Conservation (phyloP, 2,113 vertebrate species). For the Ciconia stormi region DNA sequence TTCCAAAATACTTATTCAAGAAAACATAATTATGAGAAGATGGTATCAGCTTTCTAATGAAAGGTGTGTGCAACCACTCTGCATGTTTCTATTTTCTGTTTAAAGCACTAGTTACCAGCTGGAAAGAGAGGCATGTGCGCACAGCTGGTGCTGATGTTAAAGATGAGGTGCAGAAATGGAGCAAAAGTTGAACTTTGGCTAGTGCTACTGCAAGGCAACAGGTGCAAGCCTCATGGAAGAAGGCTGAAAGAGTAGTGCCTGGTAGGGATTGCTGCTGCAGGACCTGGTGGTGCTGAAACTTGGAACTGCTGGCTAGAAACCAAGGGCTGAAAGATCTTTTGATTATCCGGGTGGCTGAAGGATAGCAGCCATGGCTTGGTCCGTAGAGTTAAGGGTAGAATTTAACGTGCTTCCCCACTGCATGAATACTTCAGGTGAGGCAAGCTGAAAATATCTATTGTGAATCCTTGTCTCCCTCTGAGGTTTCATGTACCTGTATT, state of each 20-base stretch:
- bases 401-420: background rate
- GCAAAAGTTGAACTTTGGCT: background rate
- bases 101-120: background rate
- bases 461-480: background rate
- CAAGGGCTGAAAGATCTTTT: background rate
- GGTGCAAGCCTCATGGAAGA: background rate
- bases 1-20: background rate
- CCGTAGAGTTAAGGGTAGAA: background rate
- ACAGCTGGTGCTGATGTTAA: background rate
- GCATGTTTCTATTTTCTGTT: background rate
- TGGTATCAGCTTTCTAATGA: background rate
- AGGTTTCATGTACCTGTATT: background rate
- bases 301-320: background rate
- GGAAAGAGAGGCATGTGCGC: background rate
- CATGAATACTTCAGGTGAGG: background rate
- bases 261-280: background rate
- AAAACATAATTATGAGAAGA: background rate
- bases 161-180: background rate
- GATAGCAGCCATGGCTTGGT: background rate
- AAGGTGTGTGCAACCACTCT: background rate
- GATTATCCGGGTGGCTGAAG: background rate
- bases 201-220: background rate
- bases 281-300: background rate
- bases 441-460: background rate
- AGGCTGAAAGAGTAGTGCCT: background rate